Evolutionary conservation across 2,113 vertebrate species (phyloP).

Genomic region (Tonatia bakeri): DNA sequence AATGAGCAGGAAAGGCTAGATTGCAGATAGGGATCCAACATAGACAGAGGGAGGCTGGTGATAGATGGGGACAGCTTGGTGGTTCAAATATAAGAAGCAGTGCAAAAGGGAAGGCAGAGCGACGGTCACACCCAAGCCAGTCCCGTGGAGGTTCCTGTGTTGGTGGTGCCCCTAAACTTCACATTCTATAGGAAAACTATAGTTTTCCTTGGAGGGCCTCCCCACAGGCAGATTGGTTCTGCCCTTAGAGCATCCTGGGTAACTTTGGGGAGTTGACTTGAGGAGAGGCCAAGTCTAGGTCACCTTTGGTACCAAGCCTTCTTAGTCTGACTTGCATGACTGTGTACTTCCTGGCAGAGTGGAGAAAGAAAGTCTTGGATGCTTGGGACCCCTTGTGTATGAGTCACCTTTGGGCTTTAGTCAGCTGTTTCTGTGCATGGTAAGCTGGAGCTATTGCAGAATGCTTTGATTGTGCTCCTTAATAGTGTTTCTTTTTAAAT

Average conservation of each 20-base stretch:
- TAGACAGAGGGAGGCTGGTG: not conserved
- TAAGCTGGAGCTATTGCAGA: not conserved
- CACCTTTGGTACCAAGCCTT: not conserved
- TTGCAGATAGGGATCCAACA: not conserved
- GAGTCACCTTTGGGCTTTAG: not conserved
- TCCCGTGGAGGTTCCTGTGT: not conserved
- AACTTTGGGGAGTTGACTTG: not conserved
- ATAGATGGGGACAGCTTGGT: not conserved
- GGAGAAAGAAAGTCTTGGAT: not conserved
- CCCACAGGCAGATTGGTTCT: not conserved
- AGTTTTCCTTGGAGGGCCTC: not conserved
- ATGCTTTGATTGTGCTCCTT: not conserved
- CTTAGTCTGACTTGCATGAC: not conserved
- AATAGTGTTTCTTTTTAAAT: not conserved
- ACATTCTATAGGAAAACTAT: not conserved
- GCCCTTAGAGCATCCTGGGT: not conserved
- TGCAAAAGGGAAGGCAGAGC: not conserved
- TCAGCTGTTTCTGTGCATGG: not conserved
- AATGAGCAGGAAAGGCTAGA: not conserved
- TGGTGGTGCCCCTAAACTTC: not conserved
- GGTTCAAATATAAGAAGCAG: not conserved
- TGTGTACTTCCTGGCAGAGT: not conserved
- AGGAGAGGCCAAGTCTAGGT: not conserved
- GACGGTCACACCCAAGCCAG: not conserved
- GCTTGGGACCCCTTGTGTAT: not conserved